Percentiles rank a stretch among this genome's conserved stretches.
These are phyloP conservation scores for Serrognathus titanus DNA, from an alignment of 2,888 invertebrate genomes.

Conservation along the genomic window DNA sequence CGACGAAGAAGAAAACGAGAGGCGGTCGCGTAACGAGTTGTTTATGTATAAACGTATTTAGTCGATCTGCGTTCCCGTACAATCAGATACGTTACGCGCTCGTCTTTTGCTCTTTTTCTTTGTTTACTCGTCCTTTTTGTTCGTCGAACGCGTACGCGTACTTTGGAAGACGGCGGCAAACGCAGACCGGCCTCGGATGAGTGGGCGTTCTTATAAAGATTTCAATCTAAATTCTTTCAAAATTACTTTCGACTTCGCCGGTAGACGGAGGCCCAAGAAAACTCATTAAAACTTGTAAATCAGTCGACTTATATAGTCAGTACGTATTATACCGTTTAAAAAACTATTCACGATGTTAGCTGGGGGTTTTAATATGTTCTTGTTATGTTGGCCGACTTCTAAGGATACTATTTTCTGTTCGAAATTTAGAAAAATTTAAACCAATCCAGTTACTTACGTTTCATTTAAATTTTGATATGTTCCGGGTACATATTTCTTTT, in stretches of 20 bases:
- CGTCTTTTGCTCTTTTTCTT: neutral
- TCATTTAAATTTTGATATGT: too few species aligned
- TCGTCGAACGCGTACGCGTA: neutral
- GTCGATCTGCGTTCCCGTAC: neutral
- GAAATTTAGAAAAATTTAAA: too few species aligned
- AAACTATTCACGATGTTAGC: constrained; percentile 9
- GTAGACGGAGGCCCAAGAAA: constrained; percentile 21
- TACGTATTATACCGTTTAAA: constrained; percentile 6
- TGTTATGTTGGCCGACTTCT: too few species aligned
- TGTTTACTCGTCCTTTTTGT: neutral
- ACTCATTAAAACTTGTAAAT: constrained; percentile 33
- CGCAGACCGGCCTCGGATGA: constrained; percentile 29
- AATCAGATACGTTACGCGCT: neutral
- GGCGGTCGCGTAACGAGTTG: constrained; percentile 3
- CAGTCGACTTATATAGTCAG: constrained; percentile 15
- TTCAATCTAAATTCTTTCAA: constrained; percentile 39
- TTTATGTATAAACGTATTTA: constrained; percentile 7
- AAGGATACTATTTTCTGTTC: too few species aligned
- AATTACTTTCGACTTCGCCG: constrained; percentile 35
- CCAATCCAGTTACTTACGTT: too few species aligned
- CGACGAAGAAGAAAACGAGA: too few species aligned
- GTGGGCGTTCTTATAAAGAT: constrained; percentile 38
- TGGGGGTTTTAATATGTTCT: neutral
- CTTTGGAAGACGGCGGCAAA: neutral
- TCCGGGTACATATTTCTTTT: too few species aligned